phyloP scores from a whole-genome alignment of 1,140 invertebrate genomes.

The Scaptomyza graminum region DNA sequence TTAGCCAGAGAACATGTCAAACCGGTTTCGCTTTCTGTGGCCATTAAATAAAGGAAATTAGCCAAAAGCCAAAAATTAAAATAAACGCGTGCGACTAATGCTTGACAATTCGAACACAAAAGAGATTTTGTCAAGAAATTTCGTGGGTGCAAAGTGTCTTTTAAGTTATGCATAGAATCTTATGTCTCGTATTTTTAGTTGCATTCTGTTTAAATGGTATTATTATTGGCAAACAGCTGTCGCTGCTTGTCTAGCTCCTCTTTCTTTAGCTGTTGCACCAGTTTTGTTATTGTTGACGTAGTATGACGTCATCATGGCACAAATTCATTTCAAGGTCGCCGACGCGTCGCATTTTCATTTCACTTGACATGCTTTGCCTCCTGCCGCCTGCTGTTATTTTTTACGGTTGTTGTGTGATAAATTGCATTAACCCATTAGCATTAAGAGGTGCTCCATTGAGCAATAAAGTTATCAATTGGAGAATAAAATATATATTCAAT shows the following conservation, averaged over 20 bases:
- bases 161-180: constrained; percentile 27
- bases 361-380: constrained; percentile 74
- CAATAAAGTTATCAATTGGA: constrained; percentile 19
- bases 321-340: constrained; percentile 76
- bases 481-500: constrained; percentile 23
- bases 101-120: constrained; percentile 21
- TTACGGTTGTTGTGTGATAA: constrained; percentile 16
- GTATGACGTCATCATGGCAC: constrained; percentile 68
- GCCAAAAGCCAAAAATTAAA: constrained; percentile 43
- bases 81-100: constrained; percentile 21
- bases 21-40: constrained; percentile 65
- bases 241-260: constrained; percentile 16
- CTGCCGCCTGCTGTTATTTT: constrained; percentile 8
- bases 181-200: constrained; percentile 6
- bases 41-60: constrained; percentile 59
- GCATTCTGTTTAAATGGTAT: constrained; percentile 25
- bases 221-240: constrained; percentile 53
- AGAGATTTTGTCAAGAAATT: constrained; percentile 36
- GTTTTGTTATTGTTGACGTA: constrained; percentile 44
- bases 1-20: constrained; percentile 72
- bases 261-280: constrained; percentile 29
- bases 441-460: constrained; percentile 1
- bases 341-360: constrained; percentile 75
- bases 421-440: constrained; percentile 59
- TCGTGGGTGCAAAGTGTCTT: constrained; percentile 52